Conservation (phyloP, 2,113 vertebrate species). For the Carassius auratus region DNA sequence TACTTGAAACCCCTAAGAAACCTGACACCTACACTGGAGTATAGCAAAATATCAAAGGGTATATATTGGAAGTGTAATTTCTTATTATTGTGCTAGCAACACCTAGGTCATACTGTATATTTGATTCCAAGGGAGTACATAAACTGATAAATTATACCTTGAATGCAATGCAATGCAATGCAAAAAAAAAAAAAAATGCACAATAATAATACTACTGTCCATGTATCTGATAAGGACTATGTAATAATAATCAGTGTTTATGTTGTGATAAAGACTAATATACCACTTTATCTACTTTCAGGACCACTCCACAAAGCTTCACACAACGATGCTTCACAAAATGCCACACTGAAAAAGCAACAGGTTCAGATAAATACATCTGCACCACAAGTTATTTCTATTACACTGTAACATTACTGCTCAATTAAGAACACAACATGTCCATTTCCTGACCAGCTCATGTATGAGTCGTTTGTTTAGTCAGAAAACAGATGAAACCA, state of each 20-base stretch:
- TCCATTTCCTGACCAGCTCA: neutral
- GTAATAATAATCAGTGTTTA: neutral
- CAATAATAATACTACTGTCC: neutral
- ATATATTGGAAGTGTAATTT: neutral
- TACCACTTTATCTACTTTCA: neutral
- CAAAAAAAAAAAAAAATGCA: neutral
- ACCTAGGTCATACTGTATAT: neutral
- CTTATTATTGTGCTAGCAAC: neutral
- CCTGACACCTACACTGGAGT: neutral
- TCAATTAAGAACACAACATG: neutral
- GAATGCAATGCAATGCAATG: neutral
- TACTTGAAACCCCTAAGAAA: neutral
- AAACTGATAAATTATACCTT: neutral
- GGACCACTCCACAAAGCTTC: neutral
- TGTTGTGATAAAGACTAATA: neutral
- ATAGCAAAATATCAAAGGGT: neutral
- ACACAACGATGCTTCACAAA: neutral
- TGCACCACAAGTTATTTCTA: neutral
- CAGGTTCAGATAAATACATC: neutral
- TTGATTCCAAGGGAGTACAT: neutral
- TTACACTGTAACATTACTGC: neutral
- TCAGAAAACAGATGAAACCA: neutral
- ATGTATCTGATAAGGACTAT: neutral
- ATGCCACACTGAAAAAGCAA: neutral
- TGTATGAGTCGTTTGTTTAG: neutral